phyloP scores from a whole-genome alignment of 2,797 vertebrate species.

The Melanotaenia pygmaea region DNA sequence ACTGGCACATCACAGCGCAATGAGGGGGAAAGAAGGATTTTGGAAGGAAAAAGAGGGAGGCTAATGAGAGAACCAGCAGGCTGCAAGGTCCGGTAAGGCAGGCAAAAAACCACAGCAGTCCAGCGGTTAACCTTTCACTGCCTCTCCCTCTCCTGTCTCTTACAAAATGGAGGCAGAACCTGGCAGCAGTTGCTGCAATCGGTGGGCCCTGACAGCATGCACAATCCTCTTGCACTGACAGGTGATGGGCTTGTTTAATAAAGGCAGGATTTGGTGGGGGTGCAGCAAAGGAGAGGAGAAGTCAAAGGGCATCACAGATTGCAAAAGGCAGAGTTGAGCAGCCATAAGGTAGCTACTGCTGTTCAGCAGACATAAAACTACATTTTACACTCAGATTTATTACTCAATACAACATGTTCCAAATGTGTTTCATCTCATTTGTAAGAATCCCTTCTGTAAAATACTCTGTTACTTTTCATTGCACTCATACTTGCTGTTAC shows the following conservation, averaged over 20 bases:
- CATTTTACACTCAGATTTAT: no score
- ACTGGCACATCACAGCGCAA: slow-evolving; percentile 65
- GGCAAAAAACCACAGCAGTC: slow-evolving; percentile 72
- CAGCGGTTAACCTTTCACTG: slow-evolving; percentile 72
- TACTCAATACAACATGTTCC: neutral
- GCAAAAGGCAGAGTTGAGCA: slow-evolving; percentile 70
- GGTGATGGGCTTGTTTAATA: slow-evolving; percentile 78
- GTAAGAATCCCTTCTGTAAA: neutral
- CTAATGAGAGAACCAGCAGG: slow-evolving; percentile 78
- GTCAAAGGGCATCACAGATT: slow-evolving; percentile 65
- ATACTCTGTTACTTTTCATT: neutral
- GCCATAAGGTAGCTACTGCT: slow-evolving; percentile 70
- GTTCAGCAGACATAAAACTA: slow-evolving; percentile 37
- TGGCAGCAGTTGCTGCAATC: slow-evolving; percentile 39
- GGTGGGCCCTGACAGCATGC: slow-evolving; percentile 40
- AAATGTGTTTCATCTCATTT: neutral
- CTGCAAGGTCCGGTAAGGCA: slow-evolving; percentile 49
- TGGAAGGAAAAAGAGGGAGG: slow-evolving; percentile 61
- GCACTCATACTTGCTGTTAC: neutral
- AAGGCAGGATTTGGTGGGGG: slow-evolving; percentile 73
- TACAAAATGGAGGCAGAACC: slow-evolving; percentile 52
- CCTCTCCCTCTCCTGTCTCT: slow-evolving; percentile 63
- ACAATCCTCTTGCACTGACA: slow-evolving; percentile 74
- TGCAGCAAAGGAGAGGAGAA: slow-evolving; percentile 36
- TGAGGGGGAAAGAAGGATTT: slow-evolving; percentile 58